Percentiles rank a stretch among this genome's conserved stretches.
These are phyloP conservation scores for Pseudomugil gertrudae DNA, from an alignment of 2,797 vertebrate genomes.

Conservation along the genomic window DNA sequence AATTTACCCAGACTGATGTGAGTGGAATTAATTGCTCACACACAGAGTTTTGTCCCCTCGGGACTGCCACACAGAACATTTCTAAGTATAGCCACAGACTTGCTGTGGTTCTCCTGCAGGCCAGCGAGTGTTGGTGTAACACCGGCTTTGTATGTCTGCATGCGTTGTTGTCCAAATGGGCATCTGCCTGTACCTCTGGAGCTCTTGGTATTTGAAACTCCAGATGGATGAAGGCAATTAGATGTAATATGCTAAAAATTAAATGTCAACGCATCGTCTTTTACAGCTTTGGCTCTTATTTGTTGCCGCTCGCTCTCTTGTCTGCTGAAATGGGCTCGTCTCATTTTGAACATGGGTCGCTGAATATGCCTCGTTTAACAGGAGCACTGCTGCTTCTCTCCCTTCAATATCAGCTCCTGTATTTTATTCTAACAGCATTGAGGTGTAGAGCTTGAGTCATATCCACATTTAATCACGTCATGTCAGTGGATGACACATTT, in stretches of 20 bases:
- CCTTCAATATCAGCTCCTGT: constrained; percentile 33
- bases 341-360: constrained; percentile 61
- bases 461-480: constrained; percentile 14
- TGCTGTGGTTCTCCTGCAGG: constrained; percentile 26
- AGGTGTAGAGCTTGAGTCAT: constrained; percentile 9
- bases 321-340: constrained; percentile 57
- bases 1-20: constrained; percentile 17
- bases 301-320: constrained; percentile 42
- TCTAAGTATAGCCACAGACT: constrained; percentile 40
- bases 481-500: constrained; percentile 2
- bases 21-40: constrained; percentile 44
- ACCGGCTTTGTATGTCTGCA: constrained; percentile 44
- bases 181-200: constrained; percentile 44
- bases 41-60: constrained; percentile 9
- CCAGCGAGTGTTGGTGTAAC: constrained; percentile 23
- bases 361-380: constrained; percentile 68
- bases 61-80: constrained; percentile 27
- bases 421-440: constrained; percentile 41
- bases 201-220: constrained; percentile 56
- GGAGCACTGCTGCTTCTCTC: constrained; percentile 29
- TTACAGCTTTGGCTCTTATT: constrained; percentile 51
- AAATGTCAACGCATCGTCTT: constrained; percentile 66
- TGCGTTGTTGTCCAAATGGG: constrained; percentile 36
- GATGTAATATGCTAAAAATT: constrained; percentile 56
- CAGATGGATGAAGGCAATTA: constrained; percentile 72